These are phyloP conservation scores for Hypotaenidia okinawae DNA, from an alignment of 2,797 vertebrate species.

Conservation along the genomic window DNA sequence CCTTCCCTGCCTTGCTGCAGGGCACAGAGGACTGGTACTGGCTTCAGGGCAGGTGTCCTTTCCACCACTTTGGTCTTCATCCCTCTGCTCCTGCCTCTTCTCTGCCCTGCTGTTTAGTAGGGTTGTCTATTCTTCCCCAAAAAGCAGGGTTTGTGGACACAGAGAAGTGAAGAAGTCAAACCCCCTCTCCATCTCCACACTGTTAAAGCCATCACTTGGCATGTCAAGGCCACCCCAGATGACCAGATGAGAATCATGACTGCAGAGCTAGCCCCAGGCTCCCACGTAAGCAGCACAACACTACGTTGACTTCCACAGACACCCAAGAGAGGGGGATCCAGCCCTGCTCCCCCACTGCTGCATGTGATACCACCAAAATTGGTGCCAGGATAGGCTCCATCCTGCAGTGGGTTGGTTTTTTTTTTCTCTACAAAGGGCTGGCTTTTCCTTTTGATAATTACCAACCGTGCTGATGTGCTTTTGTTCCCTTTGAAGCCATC, in stretches of 20 bases:
- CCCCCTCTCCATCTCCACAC: neutral
- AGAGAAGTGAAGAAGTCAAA: neutral
- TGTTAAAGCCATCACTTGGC: neutral
- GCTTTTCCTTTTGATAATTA: constrained; percentile 29
- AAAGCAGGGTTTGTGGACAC: neutral
- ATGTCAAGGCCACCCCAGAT: neutral
- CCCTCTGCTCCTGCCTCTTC: neutral
- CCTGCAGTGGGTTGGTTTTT: neutral
- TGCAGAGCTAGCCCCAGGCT: neutral
- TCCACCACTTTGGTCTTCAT: neutral
- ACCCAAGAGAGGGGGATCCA: neutral
- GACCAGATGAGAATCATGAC: neutral
- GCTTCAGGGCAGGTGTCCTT: neutral
- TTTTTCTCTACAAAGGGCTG: neutral
- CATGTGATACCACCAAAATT: neutral
- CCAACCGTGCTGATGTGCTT: neutral
- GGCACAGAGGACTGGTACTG: neutral
- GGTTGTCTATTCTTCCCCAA: neutral
- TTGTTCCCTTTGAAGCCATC: constrained; percentile 13
- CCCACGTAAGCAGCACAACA: neutral
- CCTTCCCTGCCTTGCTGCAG: neutral
- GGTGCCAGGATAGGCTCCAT: neutral
- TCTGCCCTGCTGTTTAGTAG: neutral
- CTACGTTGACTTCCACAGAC: neutral
- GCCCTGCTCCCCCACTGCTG: neutral